Conservation (phyloP, 2,797 vertebrate genomes). For the Liasis olivaceus region DNA sequence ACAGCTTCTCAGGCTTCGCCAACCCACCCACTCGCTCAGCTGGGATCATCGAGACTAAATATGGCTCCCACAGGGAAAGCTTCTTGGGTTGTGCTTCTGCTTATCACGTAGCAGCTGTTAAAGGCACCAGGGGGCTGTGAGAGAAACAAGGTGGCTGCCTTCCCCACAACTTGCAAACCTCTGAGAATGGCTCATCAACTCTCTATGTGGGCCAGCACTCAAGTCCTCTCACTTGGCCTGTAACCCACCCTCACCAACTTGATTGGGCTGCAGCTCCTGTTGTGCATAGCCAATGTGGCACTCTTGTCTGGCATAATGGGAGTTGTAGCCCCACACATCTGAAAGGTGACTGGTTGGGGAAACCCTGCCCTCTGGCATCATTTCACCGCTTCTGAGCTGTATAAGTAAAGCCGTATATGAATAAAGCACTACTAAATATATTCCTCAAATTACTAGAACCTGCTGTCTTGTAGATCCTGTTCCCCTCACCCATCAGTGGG, state of each 20-base stretch:
- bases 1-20: not conserved
- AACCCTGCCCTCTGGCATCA: not conserved
- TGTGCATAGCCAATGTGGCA: too few species aligned
- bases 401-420: slow-evolving; percentile 12
- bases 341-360: not conserved
- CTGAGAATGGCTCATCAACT: not conserved
- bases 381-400: slow-evolving; percentile 3
- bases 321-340: not conserved
- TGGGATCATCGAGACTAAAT: not conserved
- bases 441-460: not conserved
- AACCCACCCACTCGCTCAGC: not conserved
- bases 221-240: not conserved
- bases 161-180: not conserved
- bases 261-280: not conserved
- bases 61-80: not conserved
- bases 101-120: not conserved
- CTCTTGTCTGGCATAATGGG: not conserved
- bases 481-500: not conserved
- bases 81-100: not conserved
- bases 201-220: not conserved
- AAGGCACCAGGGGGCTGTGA: not conserved
- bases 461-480: not conserved
- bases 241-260: not conserved
- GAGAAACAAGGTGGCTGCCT: not conserved
- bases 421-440: slow-evolving; percentile 22